Percentiles rank a stretch among this genome's conserved stretches.
Conservation (phyloP, 2,888 invertebrate species). For the Desoria tigrina region DNA sequence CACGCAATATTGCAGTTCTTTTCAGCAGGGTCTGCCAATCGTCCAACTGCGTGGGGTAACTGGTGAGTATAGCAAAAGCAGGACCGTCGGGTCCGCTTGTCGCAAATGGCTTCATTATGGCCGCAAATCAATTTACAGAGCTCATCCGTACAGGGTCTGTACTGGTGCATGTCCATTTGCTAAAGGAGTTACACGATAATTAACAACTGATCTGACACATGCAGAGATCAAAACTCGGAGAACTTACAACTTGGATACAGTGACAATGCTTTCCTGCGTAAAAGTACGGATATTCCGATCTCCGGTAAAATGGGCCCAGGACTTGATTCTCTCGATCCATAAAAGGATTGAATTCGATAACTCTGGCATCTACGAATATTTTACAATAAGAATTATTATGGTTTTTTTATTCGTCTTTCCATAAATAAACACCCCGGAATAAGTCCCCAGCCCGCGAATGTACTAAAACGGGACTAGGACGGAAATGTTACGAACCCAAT, state of each 20-base stretch:
- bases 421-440: too few species aligned
- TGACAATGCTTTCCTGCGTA: slow-evolving; percentile 46
- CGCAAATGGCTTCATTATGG: slow-evolving; percentile 30
- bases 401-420: too few species aligned
- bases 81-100: slow-evolving; percentile 32
- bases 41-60: slow-evolving; percentile 30
- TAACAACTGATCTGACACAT: neutral
- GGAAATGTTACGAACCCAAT: slow-evolving; percentile 6
- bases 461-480: too few species aligned
- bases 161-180: slow-evolving; percentile 40
- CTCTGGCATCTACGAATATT: slow-evolving; percentile 29
- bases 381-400: too few species aligned
- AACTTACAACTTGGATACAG: slow-evolving; percentile 29
- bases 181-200: slow-evolving; percentile 8
- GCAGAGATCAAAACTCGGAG: neutral
- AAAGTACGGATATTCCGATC: slow-evolving; percentile 31
- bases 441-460: too few species aligned
- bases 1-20: slow-evolving; percentile 37
- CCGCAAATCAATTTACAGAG: slow-evolving; percentile 38
- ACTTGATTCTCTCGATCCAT: slow-evolving; percentile 21
- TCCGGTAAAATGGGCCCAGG: slow-evolving; percentile 25
- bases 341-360: slow-evolving; percentile 45
- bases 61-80: slow-evolving; percentile 42
- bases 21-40: slow-evolving; percentile 37
- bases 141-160: slow-evolving; percentile 40